Conservation (phyloP, 2,888 invertebrate genomes). For the Torymus texanus region DNA sequence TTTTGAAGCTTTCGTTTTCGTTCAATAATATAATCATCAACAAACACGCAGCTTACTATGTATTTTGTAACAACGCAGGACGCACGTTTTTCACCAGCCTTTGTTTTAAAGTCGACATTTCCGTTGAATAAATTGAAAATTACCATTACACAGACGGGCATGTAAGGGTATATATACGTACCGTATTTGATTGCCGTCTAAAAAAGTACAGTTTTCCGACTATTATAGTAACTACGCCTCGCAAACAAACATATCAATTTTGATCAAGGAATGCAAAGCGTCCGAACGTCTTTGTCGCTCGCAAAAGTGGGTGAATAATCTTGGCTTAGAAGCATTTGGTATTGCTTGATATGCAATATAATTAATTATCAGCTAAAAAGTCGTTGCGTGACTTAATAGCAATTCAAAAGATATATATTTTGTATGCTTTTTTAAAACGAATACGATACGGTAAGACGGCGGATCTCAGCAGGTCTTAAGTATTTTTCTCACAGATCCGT, state of each 20-base stretch:
- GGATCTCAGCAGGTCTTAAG: slow-evolving; percentile 20
- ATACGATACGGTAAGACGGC: slow-evolving; percentile 44
- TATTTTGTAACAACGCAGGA: slow-evolving; percentile 54
- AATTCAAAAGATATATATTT: slow-evolving; percentile 47
- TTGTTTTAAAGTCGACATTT: slow-evolving; percentile 52
- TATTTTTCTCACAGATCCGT: slow-evolving; percentile 26
- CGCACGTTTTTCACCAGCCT: slow-evolving; percentile 57
- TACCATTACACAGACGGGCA: slow-evolving; percentile 35
- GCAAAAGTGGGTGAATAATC: slow-evolving; percentile 27
- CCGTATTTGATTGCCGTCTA: slow-evolving; percentile 27
- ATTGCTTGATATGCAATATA: slow-evolving; percentile 50
- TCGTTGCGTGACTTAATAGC: slow-evolving; percentile 43
- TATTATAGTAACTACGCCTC: slow-evolving; percentile 43
- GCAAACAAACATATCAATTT: slow-evolving; percentile 36
- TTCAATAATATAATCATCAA: slow-evolving; percentile 54
- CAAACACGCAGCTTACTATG: slow-evolving; percentile 51
- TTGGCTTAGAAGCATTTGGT: slow-evolving; percentile 42
- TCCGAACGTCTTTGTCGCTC: slow-evolving; percentile 26
- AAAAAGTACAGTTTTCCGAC: slow-evolving; percentile 30
- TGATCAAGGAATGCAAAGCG: slow-evolving; percentile 53
- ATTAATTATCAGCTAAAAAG: slow-evolving; percentile 38
- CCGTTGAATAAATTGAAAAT: slow-evolving; percentile 48
- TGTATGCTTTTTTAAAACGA: slow-evolving; percentile 44
- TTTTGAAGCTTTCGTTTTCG: slow-evolving; percentile 45
- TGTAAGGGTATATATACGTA: slow-evolving; percentile 38